Percentiles rank a stretch among this genome's conserved stretches.
These are phyloP conservation scores for Parauchenoglanis ngamensis DNA, from an alignment of 2,797 vertebrate species.

Conservation along the genomic window DNA sequence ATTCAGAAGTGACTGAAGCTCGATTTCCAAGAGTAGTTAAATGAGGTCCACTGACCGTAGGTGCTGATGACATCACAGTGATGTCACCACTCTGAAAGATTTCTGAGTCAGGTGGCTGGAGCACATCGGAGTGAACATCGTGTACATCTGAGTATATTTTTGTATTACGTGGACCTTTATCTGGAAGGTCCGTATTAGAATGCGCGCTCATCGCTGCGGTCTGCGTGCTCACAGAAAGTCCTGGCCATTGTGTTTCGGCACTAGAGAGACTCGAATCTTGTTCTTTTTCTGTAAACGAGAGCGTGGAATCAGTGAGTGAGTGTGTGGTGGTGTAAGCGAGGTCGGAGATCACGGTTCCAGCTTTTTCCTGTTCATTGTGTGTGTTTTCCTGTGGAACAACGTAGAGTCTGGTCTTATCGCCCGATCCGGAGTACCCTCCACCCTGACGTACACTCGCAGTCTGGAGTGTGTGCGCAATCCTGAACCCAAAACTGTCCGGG, in stretches of 20 bases:
- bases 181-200: background rate
- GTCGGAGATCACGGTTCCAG: slow-evolving; percentile 64
- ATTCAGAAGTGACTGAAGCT: background rate
- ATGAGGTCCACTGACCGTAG: background rate
- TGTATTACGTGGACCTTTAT: background rate
- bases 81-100: background rate
- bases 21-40: background rate
- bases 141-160: background rate
- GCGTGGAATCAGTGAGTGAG: slow-evolving; percentile 27
- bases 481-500: slow-evolving; percentile 32
- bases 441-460: slow-evolving; percentile 32
- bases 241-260: background rate
- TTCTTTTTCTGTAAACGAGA: slow-evolving; percentile 15
- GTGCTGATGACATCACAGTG: slow-evolving; percentile 24
- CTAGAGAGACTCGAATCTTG: background rate
- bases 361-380: slow-evolving; percentile 79
- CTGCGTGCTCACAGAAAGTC: no score
- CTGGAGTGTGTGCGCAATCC: slow-evolving; percentile 12
- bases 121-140: background rate
- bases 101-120: background rate
- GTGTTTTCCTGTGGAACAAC: slow-evolving; percentile 79
- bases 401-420: slow-evolving; percentile 70
- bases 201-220: no score
- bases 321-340: slow-evolving; percentile 50
- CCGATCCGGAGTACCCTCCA: slow-evolving; percentile 58